Evolutionary conservation across 2,113 vertebrate species (phyloP), one percentile per base, ranked within the genome.

Genomic region (Mastomys natalensis): DNA sequence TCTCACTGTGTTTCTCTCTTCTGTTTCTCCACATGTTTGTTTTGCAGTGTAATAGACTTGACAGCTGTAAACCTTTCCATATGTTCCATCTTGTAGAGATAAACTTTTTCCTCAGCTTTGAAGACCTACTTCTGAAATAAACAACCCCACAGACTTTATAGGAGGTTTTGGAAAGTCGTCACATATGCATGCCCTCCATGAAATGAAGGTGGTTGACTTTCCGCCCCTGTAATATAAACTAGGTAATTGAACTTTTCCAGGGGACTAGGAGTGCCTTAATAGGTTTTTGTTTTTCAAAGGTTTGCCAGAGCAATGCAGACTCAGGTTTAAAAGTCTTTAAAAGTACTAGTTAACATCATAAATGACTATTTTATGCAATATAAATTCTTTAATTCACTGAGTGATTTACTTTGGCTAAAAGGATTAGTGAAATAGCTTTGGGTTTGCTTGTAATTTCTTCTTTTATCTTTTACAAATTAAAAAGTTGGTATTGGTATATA

Each of bases 111-210:
- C 37, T 94, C 81, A 87, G 85, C 86, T 95, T 95, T 98, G 96
- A 98, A 97, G 94, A 95, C 86, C 89, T 96, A 45, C 45, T 82
- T 95, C 96, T 94, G 88, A 96, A 98, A 92, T 89, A 97, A 97
- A 95, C 80, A 97, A 81, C 93, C 96, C 94, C 77, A 76, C 95
- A 89, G 87, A 82, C 91, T 96, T n/a, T 95, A 64, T 19, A 87
- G 91, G 85, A 21, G 26, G 24, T 78, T 98, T 98, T 96, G 58
- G 82, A 97, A 95, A 96, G 93, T 51, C 77, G 64, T 77, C 77
- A 43, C 22, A 76, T 0, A 51, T 89, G 58, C 87, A 82, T 77
- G 53, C 81, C 93, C 84, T 97, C 82, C 43, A 3, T 77, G 77
- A 95, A 96, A 81, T 66, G 48, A 94, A 92, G 95, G 45, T 82